These are phyloP conservation scores for Syndactyla subalaris DNA, from an alignment of 2,797 vertebrate genomes.

Conservation along the genomic window DNA sequence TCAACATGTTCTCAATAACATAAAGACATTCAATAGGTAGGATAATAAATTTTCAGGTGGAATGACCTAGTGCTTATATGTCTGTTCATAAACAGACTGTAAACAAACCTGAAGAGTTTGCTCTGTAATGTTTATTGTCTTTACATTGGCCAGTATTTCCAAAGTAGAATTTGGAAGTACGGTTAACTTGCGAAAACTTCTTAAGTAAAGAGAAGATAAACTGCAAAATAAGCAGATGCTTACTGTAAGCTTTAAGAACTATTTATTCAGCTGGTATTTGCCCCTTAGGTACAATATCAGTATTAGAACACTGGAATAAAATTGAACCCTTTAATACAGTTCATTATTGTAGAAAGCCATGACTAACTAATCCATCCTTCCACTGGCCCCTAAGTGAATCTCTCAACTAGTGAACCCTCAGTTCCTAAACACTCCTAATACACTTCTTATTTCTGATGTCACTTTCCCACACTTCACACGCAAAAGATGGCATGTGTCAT, in stretches of 20 bases:
- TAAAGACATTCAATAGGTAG: neutral
- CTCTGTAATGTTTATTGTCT: neutral
- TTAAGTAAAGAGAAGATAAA: neutral
- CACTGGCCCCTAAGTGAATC: neutral
- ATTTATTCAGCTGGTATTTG: conserved; percentile 50
- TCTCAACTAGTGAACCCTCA: neutral
- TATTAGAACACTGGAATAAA: neutral
- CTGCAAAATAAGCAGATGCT: conserved; percentile 5
- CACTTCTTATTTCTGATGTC: neutral
- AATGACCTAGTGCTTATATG: neutral
- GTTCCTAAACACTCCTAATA: neutral
- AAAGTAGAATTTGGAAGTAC: neutral
- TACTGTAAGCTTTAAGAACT: neutral
- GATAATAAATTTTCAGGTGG: conserved; percentile 9
- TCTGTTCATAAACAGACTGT: neutral
- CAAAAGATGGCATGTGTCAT: neutral
- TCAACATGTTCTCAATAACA: neutral
- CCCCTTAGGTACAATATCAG: neutral
- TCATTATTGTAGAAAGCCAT: neutral
- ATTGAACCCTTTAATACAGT: neutral
- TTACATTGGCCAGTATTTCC: neutral
- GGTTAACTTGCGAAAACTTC: neutral
- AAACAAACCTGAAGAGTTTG: neutral
- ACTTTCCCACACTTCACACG: neutral
- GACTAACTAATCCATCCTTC: neutral